phyloP scores from a whole-genome alignment of 2,113 vertebrate species.

The Nothocercus julius region DNA sequence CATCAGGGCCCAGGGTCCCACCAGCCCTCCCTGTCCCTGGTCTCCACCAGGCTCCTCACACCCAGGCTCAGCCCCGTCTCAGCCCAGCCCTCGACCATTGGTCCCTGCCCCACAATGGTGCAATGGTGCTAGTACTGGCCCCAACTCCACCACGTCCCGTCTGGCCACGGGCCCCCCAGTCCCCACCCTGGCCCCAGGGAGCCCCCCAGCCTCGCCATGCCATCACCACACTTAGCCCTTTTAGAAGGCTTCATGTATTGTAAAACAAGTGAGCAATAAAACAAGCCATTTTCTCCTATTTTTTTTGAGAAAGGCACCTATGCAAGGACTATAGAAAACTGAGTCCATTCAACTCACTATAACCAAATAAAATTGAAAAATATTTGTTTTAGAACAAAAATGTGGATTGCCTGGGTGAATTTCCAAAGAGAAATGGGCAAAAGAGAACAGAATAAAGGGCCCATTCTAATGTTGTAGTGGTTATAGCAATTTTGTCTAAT shows the following conservation, averaged over 20 bases:
- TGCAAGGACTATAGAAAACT: background rate
- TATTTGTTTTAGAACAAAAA: background rate
- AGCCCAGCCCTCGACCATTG: background rate
- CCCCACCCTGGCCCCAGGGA: background rate
- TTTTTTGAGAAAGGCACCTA: background rate
- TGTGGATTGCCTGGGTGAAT: background rate
- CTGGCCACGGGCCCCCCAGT: no score
- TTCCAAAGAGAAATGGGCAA: background rate
- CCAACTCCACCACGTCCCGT: no score
- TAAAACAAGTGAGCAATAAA: background rate
- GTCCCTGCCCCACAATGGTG: no score
- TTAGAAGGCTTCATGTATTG: background rate
- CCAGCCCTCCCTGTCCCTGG: no score
- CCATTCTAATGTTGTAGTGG: background rate
- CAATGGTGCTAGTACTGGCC: no score
- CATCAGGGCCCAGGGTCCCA: background rate
- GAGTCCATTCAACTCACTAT: background rate
- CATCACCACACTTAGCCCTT: background rate
- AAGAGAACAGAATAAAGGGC: background rate
- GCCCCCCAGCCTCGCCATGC: no score
- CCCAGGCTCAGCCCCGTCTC: fast-evolving
- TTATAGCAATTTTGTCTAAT: background rate
- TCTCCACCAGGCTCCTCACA: background rate
- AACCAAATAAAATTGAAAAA: background rate
- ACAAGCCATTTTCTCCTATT: background rate